Conservation (phyloP, 2,888 invertebrate species). For the Chrysomela aeneicollis region DNA sequence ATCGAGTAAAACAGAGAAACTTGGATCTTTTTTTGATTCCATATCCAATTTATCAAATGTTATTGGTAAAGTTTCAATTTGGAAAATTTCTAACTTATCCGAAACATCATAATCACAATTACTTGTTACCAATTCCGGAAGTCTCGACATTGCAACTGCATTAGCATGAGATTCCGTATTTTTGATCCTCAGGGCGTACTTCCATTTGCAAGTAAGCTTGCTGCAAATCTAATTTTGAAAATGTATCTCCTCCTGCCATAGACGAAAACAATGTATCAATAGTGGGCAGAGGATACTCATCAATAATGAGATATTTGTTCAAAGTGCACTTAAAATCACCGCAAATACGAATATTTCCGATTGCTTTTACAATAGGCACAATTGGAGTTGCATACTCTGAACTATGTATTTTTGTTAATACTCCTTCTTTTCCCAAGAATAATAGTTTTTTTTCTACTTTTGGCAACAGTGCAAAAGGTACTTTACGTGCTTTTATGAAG, state of each 20-base stretch:
- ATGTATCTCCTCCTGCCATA: slow-evolving; percentile 44
- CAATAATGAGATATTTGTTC: slow-evolving; percentile 22
- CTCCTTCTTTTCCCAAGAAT: slow-evolving; percentile 26
- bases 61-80: neutral
- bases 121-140: neutral
- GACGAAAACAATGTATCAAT: slow-evolving; percentile 35
- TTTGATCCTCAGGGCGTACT: slow-evolving; percentile 48
- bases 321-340: slow-evolving; percentile 31
- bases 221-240: slow-evolving; percentile 45
- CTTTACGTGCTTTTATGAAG: slow-evolving; percentile 29
- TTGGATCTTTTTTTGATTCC: neutral
- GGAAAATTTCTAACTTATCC: neutral
- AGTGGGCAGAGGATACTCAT: slow-evolving; percentile 30
- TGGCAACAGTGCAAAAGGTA: slow-evolving; percentile 21
- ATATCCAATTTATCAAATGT: neutral
- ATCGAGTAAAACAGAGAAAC: neutral
- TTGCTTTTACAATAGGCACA: slow-evolving; percentile 32
- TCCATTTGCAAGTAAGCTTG: slow-evolving; percentile 55
- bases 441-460: slow-evolving; percentile 19
- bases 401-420: slow-evolving; percentile 34
- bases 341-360: slow-evolving; percentile 29
- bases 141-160: slow-evolving; percentile 49
- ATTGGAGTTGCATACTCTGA: slow-evolving; percentile 37
- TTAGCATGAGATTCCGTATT: slow-evolving; percentile 49
- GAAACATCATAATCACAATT: neutral